These are phyloP conservation scores for Drosophila littoralis DNA, from an alignment of 1,140 invertebrate species.

Conservation along the genomic window DNA sequence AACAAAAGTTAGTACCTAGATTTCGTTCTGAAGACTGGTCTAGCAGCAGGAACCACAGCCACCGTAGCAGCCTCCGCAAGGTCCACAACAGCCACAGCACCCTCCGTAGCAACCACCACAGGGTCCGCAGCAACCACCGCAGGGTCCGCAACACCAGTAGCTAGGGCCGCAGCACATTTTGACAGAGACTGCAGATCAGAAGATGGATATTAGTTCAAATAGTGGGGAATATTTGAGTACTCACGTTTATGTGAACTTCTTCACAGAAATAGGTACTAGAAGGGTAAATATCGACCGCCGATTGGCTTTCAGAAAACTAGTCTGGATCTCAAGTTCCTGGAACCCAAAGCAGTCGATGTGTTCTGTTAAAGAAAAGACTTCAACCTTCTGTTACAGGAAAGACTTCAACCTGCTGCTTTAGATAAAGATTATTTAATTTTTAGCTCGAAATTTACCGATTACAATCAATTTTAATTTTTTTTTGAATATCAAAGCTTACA, in stretches of 20 bases:
- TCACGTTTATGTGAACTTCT: too few relatives aligned
- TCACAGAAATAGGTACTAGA: too few relatives aligned
- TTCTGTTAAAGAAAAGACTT: not conserved
- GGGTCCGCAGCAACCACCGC: not conserved
- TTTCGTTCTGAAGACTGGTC: not conserved
- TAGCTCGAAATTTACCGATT: not conserved
- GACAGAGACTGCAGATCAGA: not conserved
- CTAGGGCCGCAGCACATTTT: constrained; percentile 1
- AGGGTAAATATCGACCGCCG: too few relatives aligned
- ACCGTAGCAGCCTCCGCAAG: not conserved
- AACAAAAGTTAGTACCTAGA: not conserved
- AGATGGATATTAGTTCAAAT: too few relatives aligned
- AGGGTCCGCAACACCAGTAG: not conserved
- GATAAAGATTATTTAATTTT: too few relatives aligned
- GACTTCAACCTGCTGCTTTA: not conserved
- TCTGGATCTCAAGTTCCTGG: too few relatives aligned
- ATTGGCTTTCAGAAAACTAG: too few relatives aligned
- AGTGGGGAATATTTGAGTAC: too few relatives aligned
- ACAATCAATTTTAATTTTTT: not conserved
- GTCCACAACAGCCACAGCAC: not conserved
- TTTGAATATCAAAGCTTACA: too few relatives aligned
- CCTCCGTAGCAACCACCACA: not conserved
- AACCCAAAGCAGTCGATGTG: too few relatives aligned
- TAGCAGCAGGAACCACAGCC: not conserved
- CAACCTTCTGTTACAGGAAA: not conserved